A percentile compares a stretch with the other conserved stretches of the same genome.
Evolutionary conservation across 2,888 invertebrate genomes (phyloP).

Genomic region (Aspidiotus rigidus): DNA sequence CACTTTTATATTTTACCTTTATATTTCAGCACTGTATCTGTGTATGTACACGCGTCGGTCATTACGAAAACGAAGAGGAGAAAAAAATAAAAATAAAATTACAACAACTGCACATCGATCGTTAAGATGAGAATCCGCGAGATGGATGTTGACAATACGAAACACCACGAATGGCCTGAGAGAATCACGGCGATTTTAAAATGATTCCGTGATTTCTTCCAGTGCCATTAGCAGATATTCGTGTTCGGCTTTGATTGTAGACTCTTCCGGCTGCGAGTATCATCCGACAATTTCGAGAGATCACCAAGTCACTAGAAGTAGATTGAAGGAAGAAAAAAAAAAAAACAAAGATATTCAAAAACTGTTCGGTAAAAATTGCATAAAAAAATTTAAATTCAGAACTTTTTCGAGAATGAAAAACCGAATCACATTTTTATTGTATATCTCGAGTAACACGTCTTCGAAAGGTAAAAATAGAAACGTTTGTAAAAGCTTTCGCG

Average conservation of each 20-base stretch:
- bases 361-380: not conserved
- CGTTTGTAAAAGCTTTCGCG: not conserved
- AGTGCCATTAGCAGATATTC: constrained; percentile 31
- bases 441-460: no score
- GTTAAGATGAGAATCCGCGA: not conserved
- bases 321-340: not conserved
- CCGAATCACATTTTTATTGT: not conserved
- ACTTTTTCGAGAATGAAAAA: not conserved
- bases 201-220: constrained; percentile 34
- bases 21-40: no score
- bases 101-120: not conserved
- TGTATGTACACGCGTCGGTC: not conserved
- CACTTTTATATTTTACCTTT: no score
- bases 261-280: no score
- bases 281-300: no score
- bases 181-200: constrained; percentile 30
- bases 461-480: constrained; percentile 1
- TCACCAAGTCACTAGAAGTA: no score
- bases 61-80: not conserved
- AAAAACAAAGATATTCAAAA: constrained; percentile 3
- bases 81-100: constrained; percentile 9
- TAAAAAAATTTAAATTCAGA: not conserved
- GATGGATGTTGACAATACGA: constrained; percentile 9
- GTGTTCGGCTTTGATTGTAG: not conserved
- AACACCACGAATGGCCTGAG: constrained; percentile 33